Evolutionary conservation across 2,797 vertebrate species (phyloP).

Genomic region (Mallotus villosus): DNA sequence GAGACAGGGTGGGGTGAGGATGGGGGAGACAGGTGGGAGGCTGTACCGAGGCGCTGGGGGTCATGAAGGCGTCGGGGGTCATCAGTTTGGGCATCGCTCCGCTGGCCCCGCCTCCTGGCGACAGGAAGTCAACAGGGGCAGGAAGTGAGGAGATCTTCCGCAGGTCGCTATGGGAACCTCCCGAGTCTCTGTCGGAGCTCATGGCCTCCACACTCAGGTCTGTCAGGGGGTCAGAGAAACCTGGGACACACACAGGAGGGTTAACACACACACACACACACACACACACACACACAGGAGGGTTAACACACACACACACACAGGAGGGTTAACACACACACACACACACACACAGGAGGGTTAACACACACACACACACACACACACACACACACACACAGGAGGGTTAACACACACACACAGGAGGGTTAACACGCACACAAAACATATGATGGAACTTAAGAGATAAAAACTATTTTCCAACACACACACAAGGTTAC

Average conservation of each 20-base stretch:
- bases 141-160: slow-evolving; percentile 86
- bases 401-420: slow-evolving; percentile 3
- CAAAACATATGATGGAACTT: too few relatives aligned
- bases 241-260: slow-evolving; percentile 50
- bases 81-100: slow-evolving; percentile 90
- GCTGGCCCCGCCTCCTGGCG: slow-evolving; percentile 61
- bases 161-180: slow-evolving; percentile 86
- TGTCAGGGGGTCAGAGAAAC: slow-evolving; percentile 83
- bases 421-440: background rate
- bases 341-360: slow-evolving; percentile 7
- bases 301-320: slow-evolving; percentile 4
- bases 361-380: background rate
- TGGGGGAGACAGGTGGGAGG: background rate
- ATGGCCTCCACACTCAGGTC: slow-evolving; percentile 77
- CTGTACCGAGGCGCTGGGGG: slow-evolving; percentile 86
- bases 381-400: too few relatives aligned
- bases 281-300: slow-evolving; percentile 7
- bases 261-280: background rate
- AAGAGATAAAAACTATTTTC: too few relatives aligned
- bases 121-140: slow-evolving; percentile 86
- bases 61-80: slow-evolving; percentile 99
- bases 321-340: background rate
- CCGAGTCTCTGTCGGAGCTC: slow-evolving; percentile 82
- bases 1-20: background rate
- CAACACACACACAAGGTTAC: too few relatives aligned